Base-by-base conservation (phyloP, 2,888 invertebrate species). In the Lithosia quadra region DNA sequence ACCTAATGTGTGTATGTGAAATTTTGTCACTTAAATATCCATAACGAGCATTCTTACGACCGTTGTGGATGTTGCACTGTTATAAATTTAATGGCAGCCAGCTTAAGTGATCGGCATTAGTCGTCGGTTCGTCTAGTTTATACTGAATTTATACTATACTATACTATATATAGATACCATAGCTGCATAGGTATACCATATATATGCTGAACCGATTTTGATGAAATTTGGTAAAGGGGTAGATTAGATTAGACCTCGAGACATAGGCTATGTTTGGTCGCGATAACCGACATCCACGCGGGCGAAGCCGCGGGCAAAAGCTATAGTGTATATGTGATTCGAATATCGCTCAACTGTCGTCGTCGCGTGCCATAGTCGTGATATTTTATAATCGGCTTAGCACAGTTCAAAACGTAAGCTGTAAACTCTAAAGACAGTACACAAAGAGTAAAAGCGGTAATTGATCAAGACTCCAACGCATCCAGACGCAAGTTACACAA, bases 371-470 rank as follows among this genome's bases (percentile, higher is more conserved):
- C 24, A 22, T 36, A 13, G 33, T 33, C 39, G n/a, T 39, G 43
- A 58, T 66, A 33, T 55, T n/a, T 24, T 15, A 49, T 70, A 70
- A 70, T 66, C 70, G 55, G 63, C 67, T 70, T 69, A 67, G 55
- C 53, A 64, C 59, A 53, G 21, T 57, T 33, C 59, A 36, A 34
- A 66, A 66, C 58, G 56, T 64, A 69, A 67, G 55, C 60, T 60
- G 63, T 59, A 69, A 63, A 63, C 49, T 61, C 8, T 43, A 49
- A 59, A 67, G 63, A 63, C 55, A 61, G 11, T 36, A 59, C 9
- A 71, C 64, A 71, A 67, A 61, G 67, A 67, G 64, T 64, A 61
- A 64, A 64, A 24, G 33, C 61, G 22, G n/a, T 71, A 67, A 71
- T 67, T 57, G 60, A 71, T 71, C 28, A 57, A 71, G 43, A n/a